A percentile compares a stretch with the other conserved stretches of the same genome.
These are phyloP conservation scores for Notothenia rossii DNA, from an alignment of 2,113 vertebrate genomes.

Conservation along the genomic window DNA sequence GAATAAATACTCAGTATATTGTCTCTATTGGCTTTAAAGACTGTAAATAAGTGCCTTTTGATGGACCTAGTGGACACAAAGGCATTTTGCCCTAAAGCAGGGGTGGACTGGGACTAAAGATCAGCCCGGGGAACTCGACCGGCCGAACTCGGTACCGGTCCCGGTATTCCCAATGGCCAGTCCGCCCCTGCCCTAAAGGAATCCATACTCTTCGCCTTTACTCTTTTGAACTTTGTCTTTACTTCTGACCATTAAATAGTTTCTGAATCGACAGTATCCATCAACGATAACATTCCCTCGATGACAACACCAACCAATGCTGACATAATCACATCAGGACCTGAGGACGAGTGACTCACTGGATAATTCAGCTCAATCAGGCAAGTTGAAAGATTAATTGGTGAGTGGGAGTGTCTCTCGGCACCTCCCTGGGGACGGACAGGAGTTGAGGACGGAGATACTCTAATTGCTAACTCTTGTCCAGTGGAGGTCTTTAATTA, in stretches of 20 bases:
- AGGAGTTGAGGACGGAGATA: slow-evolving; percentile 57
- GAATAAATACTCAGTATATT: too few relatives aligned
- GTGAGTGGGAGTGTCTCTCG: slow-evolving; percentile 70
- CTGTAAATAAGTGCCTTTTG: too few relatives aligned
- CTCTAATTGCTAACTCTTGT: slow-evolving; percentile 81
- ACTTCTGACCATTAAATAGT: background rate
- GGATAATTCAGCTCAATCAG: slow-evolving; percentile 78
- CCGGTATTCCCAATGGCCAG: too few relatives aligned
- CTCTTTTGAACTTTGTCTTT: background rate
- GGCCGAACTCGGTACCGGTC: too few relatives aligned
- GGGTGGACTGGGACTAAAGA: too few relatives aligned
- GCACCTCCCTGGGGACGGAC: slow-evolving; percentile 67
- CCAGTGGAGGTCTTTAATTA: slow-evolving; percentile 78
- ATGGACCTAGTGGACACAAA: background rate
- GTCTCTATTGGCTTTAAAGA: too few relatives aligned
- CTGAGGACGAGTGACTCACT: slow-evolving; percentile 54
- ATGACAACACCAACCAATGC: background rate
- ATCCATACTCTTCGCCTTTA: background rate
- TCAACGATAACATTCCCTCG: background rate
- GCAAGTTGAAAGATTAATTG: slow-evolving; percentile 79
- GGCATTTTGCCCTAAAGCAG: background rate
- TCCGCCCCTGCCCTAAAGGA: background rate
- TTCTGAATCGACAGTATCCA: background rate
- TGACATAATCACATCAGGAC: slow-evolving; percentile 13
- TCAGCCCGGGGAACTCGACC: too few relatives aligned